Conservation (phyloP, 1,140 invertebrate species). For the Zaprionus inermis region DNA sequence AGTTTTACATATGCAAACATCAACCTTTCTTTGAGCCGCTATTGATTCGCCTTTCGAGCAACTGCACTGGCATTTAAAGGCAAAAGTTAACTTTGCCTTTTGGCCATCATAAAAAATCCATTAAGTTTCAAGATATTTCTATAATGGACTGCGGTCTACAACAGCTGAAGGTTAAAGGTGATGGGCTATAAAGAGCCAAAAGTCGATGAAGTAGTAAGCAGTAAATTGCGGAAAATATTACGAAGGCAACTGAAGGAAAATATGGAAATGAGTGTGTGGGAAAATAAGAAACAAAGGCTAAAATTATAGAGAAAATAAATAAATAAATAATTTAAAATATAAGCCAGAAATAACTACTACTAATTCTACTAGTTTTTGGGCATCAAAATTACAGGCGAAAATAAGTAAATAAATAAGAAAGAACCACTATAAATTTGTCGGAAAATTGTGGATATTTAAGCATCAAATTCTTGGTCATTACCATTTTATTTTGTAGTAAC, state of each 20-base stretch:
- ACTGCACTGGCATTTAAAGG: conserved; percentile 41
- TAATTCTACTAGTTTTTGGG: no score
- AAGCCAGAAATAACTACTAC: no score
- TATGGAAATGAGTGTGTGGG: neutral
- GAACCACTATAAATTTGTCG: no score
- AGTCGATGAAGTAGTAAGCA: neutral
- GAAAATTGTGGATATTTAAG: no score
- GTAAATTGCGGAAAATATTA: neutral
- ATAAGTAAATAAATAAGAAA: no score
- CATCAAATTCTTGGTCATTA: no score
- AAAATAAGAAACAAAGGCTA: neutral
- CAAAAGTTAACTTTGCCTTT: conserved; percentile 50
- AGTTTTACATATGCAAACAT: conserved; percentile 43
- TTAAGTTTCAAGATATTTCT: conserved; percentile 10
- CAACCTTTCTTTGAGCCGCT: conserved; percentile 42
- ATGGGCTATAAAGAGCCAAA: neutral
- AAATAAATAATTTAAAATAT: no score
- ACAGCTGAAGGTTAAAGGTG: conserved; percentile 14
- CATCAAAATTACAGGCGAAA: no score
- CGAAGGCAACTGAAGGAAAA: neutral
- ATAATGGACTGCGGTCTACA: conserved; percentile 13
- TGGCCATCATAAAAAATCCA: conserved; percentile 23
- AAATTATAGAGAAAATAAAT: neutral
- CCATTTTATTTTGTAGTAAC: neutral
- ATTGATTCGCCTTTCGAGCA: conserved; percentile 44